phyloP scores from a whole-genome alignment of 2,113 vertebrate species.

The Pseudonaja textilis region DNA sequence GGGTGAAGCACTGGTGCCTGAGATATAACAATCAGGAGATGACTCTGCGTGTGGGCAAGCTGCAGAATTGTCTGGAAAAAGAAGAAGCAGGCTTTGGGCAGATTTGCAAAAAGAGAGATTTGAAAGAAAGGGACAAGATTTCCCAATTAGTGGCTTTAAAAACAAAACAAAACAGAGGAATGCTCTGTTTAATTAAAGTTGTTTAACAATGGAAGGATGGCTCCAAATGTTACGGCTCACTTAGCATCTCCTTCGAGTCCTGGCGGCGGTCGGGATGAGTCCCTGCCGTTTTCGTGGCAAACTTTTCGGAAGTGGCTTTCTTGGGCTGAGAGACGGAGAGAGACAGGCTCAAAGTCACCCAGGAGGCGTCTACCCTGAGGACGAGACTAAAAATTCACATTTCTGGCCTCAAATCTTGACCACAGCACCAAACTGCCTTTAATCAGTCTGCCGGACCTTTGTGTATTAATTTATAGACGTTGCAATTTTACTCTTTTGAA shows the following conservation, averaged over 20 bases:
- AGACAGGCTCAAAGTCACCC: neutral
- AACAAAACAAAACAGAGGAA: neutral
- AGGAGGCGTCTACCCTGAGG: too few relatives aligned
- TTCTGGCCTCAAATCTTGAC: neutral
- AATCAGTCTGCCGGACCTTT: neutral
- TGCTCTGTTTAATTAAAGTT: neutral
- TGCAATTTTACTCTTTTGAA: neutral
- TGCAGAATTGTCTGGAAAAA: neutral
- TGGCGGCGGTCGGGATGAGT: neutral
- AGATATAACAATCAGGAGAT: neutral
- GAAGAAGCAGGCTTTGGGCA: neutral
- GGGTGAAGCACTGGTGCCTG: neutral
- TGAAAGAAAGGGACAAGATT: neutral
- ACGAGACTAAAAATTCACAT: neutral
- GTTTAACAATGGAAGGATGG: neutral
- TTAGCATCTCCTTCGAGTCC: neutral
- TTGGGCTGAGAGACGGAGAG: too few relatives aligned
- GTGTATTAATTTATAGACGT: neutral
- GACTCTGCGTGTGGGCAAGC: neutral
- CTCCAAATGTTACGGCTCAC: neutral
- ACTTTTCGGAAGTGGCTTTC: too few relatives aligned
- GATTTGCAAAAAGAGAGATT: neutral
- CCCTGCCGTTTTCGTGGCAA: neutral
- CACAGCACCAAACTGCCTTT: neutral
- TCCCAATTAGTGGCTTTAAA: neutral